phyloP scores from a whole-genome alignment of 2,797 vertebrate genomes.

The Pseudomugil tenellus region DNA sequence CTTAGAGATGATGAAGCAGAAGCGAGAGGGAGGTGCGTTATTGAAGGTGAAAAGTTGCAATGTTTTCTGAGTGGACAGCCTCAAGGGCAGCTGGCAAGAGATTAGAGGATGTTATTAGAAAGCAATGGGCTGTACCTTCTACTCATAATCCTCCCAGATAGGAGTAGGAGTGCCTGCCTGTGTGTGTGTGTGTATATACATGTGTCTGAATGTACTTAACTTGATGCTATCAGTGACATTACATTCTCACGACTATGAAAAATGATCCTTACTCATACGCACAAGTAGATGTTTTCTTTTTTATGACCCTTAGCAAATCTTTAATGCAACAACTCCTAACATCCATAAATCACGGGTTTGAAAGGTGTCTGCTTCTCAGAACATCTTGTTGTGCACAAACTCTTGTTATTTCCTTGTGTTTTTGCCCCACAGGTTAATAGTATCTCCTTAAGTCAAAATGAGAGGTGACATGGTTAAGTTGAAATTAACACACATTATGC shows the following conservation, averaged over 20 bases:
- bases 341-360: not conserved
- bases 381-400: not conserved
- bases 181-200: conserved; percentile 16
- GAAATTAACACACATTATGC: no score
- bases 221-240: conserved; percentile 63
- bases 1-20: conserved; percentile 38
- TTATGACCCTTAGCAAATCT: conserved; percentile 3
- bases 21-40: conserved; percentile 56
- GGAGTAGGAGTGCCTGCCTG: conserved; percentile 24
- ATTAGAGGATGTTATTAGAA: conserved; percentile 82
- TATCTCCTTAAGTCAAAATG: no score
- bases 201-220: conserved; percentile 29
- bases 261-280: conserved; percentile 28
- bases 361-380: not conserved
- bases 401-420: no score
- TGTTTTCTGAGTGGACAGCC: conserved; percentile 78
- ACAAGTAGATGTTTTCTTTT: conserved; percentile 47
- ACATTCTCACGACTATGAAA: conserved; percentile 49
- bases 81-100: conserved; percentile 75
- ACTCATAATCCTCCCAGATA: conserved; percentile 72
- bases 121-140: conserved; percentile 78
- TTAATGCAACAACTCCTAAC: not conserved
- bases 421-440: no score
- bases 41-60: conserved; percentile 80
- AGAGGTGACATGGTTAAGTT: no score